phyloP scores from a whole-genome alignment of 1,140 invertebrate genomes.

The Magallana angulata region DNA sequence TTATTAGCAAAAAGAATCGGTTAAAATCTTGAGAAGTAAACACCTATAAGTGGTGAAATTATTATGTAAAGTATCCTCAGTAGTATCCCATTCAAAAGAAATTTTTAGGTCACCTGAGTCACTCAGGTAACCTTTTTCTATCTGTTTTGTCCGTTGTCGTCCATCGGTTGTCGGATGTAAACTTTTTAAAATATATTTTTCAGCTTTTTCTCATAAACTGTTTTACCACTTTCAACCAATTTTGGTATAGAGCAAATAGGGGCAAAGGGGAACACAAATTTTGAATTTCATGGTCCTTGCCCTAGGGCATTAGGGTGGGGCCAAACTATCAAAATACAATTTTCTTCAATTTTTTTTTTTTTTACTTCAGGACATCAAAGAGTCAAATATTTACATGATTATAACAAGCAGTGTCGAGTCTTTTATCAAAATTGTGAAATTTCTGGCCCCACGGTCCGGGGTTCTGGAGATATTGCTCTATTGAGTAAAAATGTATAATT shows the following conservation, averaged over 20 bases:
- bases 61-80: constrained; percentile 16
- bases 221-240: not conserved
- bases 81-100: constrained; percentile 16
- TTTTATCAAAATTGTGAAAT: too few species aligned
- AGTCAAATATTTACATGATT: too few species aligned
- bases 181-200: constrained; percentile 18
- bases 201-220: constrained; percentile 15
- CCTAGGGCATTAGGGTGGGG: constrained; percentile 12
- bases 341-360: not conserved
- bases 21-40: constrained; percentile 16
- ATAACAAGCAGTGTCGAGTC: too few species aligned
- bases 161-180: constrained; percentile 14
- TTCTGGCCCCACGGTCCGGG: not conserved
- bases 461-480: constrained; percentile 9
- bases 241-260: too few species aligned
- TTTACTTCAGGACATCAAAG: too few species aligned
- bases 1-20: constrained; percentile 16
- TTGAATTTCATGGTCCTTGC: not conserved
- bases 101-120: not conserved
- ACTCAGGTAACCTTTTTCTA: too few species aligned
- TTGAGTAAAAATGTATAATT: not conserved
- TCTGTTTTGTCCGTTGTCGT: not conserved
- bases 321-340: constrained; percentile 10
- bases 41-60: constrained; percentile 8
- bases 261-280: too few species aligned